phyloP scores from a whole-genome alignment of 30 jellyfish, hydroid and myxozoan genomes.

The Phacellophora camtschatica region DNA sequence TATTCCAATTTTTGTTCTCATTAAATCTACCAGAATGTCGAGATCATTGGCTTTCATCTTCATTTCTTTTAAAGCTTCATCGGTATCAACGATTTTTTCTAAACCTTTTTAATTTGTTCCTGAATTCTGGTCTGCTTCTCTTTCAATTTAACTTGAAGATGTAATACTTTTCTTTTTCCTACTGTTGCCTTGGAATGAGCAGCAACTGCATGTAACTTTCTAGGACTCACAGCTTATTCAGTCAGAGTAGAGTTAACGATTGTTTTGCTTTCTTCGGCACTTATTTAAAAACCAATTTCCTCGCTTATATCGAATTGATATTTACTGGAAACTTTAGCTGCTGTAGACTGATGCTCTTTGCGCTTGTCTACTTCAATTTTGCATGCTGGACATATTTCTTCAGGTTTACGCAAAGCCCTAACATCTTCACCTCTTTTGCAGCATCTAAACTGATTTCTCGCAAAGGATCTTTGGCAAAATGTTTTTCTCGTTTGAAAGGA shows the following conservation, averaged over 20 bases:
- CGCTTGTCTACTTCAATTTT: background rate
- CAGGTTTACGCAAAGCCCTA: background rate
- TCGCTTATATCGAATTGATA: background rate
- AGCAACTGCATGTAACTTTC: constrained; percentile 29
- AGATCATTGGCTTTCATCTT: constrained; percentile 16
- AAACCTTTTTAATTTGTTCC: background rate
- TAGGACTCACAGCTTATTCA: constrained; percentile 31
- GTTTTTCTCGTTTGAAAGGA: constrained; percentile 9
- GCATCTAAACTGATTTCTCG: constrained; percentile 20
- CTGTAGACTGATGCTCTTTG: background rate
- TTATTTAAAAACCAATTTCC: background rate
- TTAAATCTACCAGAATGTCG: background rate
- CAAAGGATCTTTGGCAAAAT: background rate
- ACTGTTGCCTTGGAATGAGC: constrained; percentile 22
- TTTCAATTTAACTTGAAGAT: constrained; percentile 8
- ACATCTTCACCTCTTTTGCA: constrained; percentile 10
- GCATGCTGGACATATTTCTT: constrained; percentile 33
- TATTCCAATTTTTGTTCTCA: constrained; percentile 4
- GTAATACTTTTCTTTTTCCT: constrained; percentile 31
- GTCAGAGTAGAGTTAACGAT: background rate
- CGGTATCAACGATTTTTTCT: background rate
- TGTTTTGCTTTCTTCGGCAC: background rate
- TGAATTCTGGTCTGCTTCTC: background rate
- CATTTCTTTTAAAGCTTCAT: background rate
- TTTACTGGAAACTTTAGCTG: background rate